Base-by-base conservation (phyloP, 2,113 vertebrate species). In the Corythoichthys haematopterus region DNA sequence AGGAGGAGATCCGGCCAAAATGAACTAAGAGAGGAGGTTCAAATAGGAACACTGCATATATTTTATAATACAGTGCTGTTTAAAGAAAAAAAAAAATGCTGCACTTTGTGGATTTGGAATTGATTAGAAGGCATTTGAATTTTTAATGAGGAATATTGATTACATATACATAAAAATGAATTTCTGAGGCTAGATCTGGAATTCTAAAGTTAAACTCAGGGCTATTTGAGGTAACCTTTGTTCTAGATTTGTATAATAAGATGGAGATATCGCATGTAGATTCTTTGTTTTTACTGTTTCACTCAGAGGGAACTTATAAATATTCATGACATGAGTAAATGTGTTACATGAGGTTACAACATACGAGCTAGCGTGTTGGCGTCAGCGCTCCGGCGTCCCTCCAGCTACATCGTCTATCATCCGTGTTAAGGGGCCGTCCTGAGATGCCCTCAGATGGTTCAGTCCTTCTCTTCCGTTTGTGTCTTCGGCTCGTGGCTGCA, bases 391-490 rank as follows among this genome's bases (percentile, higher is more conserved):
- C 38, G 38, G 69, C 74, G 35, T 66, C 65, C 20, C 53, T 71
- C 62, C 68, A 40, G 59, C 68, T 64, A 68, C 38, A 43, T 57
- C 11, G 74, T 66, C 72, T 73, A 68, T 72, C 68, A 20, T 62
- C 76, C 62, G 6, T 46, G 65, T 74, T 67, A 77, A 71, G 58
- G 11, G 68, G 1, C 61, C 69, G 78, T 85, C 84, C 84, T 80
- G 74, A 80, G 69, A 72, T 83, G 78, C 77, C 77, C 80, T 82
- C 79, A 76, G 74, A 55, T 73, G n/a, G 50, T 72, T 77, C 57
- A 16, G 53, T 72, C 55, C 63, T 28, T 48, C 46, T 72, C 37
- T 45, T 69, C 40, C 63, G 20, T 37, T 46, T 74, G 50, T 53
- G 64, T 60, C 28, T 65, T 47, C 63, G n/a, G 55, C 55, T 60